phyloP scores from a whole-genome alignment of 2,113 vertebrate genomes.

The Garra rufa region DNA sequence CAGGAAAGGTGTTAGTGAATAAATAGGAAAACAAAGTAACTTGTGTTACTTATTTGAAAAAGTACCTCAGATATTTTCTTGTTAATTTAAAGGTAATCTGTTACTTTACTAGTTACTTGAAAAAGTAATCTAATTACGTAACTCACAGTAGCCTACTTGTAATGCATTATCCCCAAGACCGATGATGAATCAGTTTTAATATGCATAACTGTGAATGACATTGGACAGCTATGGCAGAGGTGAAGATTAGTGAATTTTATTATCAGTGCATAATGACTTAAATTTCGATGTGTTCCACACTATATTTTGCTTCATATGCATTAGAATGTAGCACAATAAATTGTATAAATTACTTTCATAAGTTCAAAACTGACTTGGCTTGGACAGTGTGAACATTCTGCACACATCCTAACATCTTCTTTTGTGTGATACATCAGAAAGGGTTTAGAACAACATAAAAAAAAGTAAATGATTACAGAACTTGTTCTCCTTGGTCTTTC shows the following conservation, averaged over 20 bases:
- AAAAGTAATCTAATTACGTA: no score
- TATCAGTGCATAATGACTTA: neutral
- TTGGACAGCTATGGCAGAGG: neutral
- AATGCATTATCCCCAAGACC: no score
- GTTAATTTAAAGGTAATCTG: no score
- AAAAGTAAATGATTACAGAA: neutral
- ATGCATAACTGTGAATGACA: neutral
- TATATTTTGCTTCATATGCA: neutral
- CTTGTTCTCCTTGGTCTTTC: neutral
- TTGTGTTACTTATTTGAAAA: no score
- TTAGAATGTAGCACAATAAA: neutral
- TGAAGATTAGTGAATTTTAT: neutral
- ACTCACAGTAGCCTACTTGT: no score
- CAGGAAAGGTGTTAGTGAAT: no score
- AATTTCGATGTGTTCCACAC: neutral
- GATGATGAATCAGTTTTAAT: neutral
- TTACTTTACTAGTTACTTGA: no score
- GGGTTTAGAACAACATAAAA: neutral
- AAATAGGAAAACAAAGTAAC: no score
- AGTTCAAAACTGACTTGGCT: no score
- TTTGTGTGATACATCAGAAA: neutral
- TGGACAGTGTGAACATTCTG: neutral
- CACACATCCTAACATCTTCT: neutral
- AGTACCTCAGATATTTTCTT: no score
- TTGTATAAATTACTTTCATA: neutral